phyloP scores from a whole-genome alignment of 2,888 invertebrate species.

The Protula sp. region DNA sequence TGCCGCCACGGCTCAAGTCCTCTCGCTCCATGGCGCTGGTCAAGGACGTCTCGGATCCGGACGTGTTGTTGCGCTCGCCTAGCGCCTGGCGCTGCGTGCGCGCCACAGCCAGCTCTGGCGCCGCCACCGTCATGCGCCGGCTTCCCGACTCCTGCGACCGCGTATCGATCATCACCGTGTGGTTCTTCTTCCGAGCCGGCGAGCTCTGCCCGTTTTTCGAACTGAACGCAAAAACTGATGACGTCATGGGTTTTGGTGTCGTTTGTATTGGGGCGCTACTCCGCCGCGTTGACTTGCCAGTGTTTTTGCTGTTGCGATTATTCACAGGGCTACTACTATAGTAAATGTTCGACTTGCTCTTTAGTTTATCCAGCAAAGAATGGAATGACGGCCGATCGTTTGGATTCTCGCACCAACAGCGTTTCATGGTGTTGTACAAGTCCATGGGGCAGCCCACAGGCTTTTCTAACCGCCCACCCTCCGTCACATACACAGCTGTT shows the following conservation, averaged over 20 bases:
- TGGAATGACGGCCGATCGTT: constrained; percentile 22
- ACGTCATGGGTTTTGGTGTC: not conserved
- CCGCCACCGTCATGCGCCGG: not conserved
- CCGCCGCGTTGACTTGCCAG: not conserved
- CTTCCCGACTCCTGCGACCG: not conserved
- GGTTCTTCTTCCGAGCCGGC: not conserved
- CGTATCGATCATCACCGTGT: not conserved
- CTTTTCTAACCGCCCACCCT: constrained; percentile 26
- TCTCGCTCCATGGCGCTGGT: constrained; percentile 9
- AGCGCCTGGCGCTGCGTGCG: not conserved
- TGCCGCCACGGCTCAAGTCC: constrained; percentile 19
- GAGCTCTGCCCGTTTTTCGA: not conserved
- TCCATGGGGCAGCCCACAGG: constrained; percentile 22
- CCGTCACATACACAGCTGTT: constrained; percentile 21
- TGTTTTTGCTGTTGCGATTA: not conserved
- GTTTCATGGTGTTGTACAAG: constrained; percentile 22
- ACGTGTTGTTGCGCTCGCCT: not conserved
- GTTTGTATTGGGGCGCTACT: not conserved
- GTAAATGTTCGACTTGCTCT: constrained; percentile 27
- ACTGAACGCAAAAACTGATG: not conserved
- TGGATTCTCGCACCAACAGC: constrained; percentile 22
- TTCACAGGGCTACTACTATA: constrained; percentile 8
- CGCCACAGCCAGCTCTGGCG: not conserved
- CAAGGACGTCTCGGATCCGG: constrained; percentile 1
- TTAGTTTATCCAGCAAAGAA: constrained; percentile 22